Evolutionary conservation across 2,888 invertebrate species (phyloP), one percentile per base, ranked within the genome.

Genomic region (Ariolimax columbianus): DNA sequence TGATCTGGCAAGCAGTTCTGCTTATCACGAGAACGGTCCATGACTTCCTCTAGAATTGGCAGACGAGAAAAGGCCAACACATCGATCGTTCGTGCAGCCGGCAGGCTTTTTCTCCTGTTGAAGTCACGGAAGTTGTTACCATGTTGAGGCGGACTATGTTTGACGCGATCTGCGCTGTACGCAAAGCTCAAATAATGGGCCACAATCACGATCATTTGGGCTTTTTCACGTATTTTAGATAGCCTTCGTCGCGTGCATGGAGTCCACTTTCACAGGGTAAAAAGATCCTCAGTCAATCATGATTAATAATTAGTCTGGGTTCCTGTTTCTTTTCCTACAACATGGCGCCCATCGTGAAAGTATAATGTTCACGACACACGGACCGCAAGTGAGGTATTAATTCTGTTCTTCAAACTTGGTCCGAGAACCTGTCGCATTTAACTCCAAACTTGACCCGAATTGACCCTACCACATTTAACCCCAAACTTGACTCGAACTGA

Each of bases 271-370:
- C 17, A 14, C 40, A 19, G 1, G 14, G 63, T 55, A 68, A 80
- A 70, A 47, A n/a, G 72, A 82, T 55, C 23, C 82, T 59, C n/a
- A n/a, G 33, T 73, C 36, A 70, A 36, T 14, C 59, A 47, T 82
- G 72, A 82, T 72, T 72, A 82, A 82, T 72, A 82, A 82, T 82
- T 82, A 70, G 80, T 66, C 66, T 19, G 33, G 68, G 59, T 33
- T 43, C 43, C n/a, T 26, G 38, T 17, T 78, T 63, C 40, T 43
- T 26, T 40, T 63, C 36, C 30, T 63, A 55, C 23, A 26, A 3
- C 51, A 38, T 63, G 23, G 17, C 19, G 36, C 51, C n/a, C 63
- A 33, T 17, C 26, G 38, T 2, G 19, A 36, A 38, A 38, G 63
- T 78, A 7, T 63, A 40, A 63, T 38, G 78, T 38, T 38, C 26